Base-by-base conservation (phyloP, 1,140 invertebrate genomes). In the Brevipalpus yothersi region DNA sequence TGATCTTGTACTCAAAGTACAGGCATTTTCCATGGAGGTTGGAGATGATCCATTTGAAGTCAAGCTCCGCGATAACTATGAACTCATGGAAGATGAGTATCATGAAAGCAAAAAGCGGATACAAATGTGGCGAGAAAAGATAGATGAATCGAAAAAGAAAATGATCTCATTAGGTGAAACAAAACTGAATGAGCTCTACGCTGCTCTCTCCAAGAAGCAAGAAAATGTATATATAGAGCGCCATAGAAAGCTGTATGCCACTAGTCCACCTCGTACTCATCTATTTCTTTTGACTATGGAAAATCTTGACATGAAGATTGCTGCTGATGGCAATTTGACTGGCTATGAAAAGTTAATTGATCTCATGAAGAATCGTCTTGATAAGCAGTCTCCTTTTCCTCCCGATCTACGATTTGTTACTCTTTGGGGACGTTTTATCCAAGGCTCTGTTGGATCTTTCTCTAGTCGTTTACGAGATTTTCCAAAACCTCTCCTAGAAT, bases 11-110 rank as follows among this genome's bases (percentile, higher is more conserved):
- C 71, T 78, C 53, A 71, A 69, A 63, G 83, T 92, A 17, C 88
- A 89, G 75, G 84, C 83, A 65, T 82, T 90, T 68, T 68, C 82
- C 4, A 80, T 97, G 60, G 87, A 95, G 74, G 80, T 97, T 69
- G 84, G 82, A 63, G 94, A 98, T 71, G 93, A 98, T 80, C 90
- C 91, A 1, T 97, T 98, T 69, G 93, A 98, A 75, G 89, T 96
- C 0, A 89, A 87, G 67, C 73, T 98, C 3, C 77, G 90, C 2
- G 88, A 95, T 66, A 97, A 95, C 71, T 96, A 91, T 70, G 91
- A 95, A 68, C 73, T 97, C 0, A 68, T 95, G 21, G 89, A 90
- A 67, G 93, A 98, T 69, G 94, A 98, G 71, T 92, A 91, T 65
- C 82, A 86, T 66, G 93, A 98, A 68, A 90, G 85, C 68, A 75